Percentiles rank a stretch among this genome's conserved stretches.
Evolutionary conservation across 2,888 invertebrate species (phyloP).

Genomic region (Drosophila nr. perissopoda): DNA sequence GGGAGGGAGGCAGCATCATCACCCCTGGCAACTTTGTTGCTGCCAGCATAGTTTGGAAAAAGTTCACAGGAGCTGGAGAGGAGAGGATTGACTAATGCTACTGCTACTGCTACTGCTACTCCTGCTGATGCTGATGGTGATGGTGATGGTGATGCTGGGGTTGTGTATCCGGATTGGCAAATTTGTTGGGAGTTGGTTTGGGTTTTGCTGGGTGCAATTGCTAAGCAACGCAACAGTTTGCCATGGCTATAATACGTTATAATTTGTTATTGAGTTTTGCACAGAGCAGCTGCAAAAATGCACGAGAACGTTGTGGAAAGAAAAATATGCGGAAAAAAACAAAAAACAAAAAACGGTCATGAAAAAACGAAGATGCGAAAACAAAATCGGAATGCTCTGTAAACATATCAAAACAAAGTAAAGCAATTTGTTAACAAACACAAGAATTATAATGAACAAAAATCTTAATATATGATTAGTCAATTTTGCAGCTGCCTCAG

Average conservation of each 20-base stretch:
- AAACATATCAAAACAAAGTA: background rate
- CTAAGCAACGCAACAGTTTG: slow-evolving; percentile 84
- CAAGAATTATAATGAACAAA: background rate
- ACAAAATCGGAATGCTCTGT: slow-evolving; percentile 17
- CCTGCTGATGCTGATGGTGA: background rate
- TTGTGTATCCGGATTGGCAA: slow-evolving; percentile 55
- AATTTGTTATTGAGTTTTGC: slow-evolving; percentile 84
- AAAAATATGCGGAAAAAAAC: slow-evolving; percentile 45
- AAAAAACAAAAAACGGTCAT: slow-evolving; percentile 18
- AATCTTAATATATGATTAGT: background rate
- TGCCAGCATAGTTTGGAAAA: slow-evolving; percentile 72
- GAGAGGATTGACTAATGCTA: slow-evolving; percentile 29
- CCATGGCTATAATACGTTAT: slow-evolving; percentile 84
- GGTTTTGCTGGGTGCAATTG: slow-evolving; percentile 59
- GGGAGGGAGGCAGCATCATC: slow-evolving; percentile 66
- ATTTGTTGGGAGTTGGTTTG: slow-evolving; percentile 45
- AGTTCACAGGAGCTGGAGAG: slow-evolving; percentile 41
- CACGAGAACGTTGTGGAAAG: slow-evolving; percentile 42
- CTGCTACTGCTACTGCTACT: slow-evolving; percentile 6
- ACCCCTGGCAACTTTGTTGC: slow-evolving; percentile 77
- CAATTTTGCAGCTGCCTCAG: background rate
- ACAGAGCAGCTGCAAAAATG: slow-evolving; percentile 79
- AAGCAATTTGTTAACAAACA: background rate
- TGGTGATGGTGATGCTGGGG: slow-evolving; percentile 23
- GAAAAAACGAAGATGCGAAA: slow-evolving; percentile 1